Evolutionary conservation across 2,113 vertebrate species (phyloP).

Genomic region (Diadophis punctatus): DNA sequence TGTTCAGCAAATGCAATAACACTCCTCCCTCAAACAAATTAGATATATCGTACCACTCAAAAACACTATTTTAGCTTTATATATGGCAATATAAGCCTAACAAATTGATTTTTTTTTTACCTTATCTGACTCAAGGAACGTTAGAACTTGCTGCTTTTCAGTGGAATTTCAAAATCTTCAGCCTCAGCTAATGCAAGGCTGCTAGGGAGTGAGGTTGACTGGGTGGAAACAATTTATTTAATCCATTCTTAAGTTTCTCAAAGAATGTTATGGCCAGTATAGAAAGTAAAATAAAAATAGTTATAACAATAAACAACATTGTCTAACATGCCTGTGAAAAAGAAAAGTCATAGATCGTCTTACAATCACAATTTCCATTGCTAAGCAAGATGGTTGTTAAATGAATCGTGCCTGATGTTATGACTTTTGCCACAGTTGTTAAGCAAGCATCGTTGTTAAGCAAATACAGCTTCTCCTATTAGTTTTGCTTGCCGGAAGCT

Average conservation of each 20-base stretch:
- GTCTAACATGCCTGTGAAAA: neutral
- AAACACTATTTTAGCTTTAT: neutral
- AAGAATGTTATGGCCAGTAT: neutral
- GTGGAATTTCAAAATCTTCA: neutral
- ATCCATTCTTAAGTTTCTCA: neutral
- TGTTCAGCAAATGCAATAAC: neutral
- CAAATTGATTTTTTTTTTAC: neutral
- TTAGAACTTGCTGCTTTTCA: neutral
- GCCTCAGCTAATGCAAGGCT: neutral
- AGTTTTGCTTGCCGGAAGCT: neutral
- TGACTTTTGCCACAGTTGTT: neutral
- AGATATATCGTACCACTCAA: neutral
- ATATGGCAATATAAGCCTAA: neutral
- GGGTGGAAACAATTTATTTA: neutral
- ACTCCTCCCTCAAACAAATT: neutral
- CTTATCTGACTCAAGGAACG: neutral
- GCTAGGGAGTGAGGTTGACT: neutral
- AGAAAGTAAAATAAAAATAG: neutral
- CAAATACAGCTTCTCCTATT: neutral
- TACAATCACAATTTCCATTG: neutral
- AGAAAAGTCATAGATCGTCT: neutral
- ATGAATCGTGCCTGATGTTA: neutral
- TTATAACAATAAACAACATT: neutral
- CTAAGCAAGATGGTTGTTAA: neutral
- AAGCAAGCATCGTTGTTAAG: neutral